A percentile compares a stretch with the other conserved stretches of the same genome.
phyloP scores from a whole-genome alignment of 2,113 vertebrate genomes.

The Lophura nycthemera region DNA sequence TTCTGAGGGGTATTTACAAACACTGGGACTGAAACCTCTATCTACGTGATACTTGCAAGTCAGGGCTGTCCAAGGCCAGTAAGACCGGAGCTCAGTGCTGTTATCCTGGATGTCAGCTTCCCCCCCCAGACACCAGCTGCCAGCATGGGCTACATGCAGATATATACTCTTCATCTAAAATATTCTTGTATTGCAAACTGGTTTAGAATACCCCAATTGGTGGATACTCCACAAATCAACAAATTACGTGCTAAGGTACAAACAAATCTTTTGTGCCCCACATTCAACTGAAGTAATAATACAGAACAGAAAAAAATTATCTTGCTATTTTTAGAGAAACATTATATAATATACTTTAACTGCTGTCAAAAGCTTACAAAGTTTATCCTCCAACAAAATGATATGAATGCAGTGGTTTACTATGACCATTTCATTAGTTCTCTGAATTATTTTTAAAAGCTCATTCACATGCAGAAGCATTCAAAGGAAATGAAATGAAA shows the following conservation, averaged over 20 bases:
- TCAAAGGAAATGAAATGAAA: not conserved
- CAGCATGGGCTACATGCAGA: not conserved
- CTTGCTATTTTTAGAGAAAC: slow-evolving; percentile 46
- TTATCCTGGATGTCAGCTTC: not conserved
- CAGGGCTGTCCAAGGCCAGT: not conserved
- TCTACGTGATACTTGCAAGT: fast-evolving
- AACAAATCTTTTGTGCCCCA: not conserved
- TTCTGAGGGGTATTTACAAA: not conserved
- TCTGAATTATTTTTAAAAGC: not conserved
- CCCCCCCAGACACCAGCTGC: not conserved
- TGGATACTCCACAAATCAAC: not conserved
- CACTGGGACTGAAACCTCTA: not conserved
- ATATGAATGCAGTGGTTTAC: not conserved
- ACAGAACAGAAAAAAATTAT: not conserved
- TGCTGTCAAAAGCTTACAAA: slow-evolving; percentile 34
- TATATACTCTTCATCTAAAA: not conserved
- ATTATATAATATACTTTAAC: slow-evolving; percentile 33
- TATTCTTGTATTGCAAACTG: not conserved
- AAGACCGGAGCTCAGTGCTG: not conserved
- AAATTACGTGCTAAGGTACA: not conserved
- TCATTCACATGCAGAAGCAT: not conserved
- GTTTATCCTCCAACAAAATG: slow-evolving; percentile 2
- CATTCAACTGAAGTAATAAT: slow-evolving; percentile 1
- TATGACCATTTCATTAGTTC: not conserved
- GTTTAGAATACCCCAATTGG: not conserved